A percentile compares a stretch with the other conserved stretches of the same genome.
Evolutionary conservation across 1,140 invertebrate species (phyloP).

Genomic region (Brachionus koreanus): DNA sequence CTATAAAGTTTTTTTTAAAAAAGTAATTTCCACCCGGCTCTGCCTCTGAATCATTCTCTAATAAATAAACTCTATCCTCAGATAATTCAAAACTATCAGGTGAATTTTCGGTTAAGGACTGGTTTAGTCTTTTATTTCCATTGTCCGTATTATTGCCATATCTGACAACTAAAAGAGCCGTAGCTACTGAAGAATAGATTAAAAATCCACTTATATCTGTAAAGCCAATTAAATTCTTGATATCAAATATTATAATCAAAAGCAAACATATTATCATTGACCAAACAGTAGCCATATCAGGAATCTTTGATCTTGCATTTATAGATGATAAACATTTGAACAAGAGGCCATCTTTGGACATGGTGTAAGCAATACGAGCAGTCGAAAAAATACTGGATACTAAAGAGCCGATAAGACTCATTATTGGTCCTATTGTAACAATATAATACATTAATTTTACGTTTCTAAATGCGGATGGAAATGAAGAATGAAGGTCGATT

Average conservation of each 20-base stretch:
- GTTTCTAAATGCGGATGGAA: conserved; percentile 30
- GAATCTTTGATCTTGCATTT: not conserved
- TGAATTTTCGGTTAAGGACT: not conserved
- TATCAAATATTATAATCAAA: conserved; percentile 12
- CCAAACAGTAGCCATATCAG: not conserved
- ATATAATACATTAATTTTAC: conserved; percentile 10
- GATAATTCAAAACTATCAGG: conserved; percentile 2
- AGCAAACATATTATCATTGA: conserved; percentile 19
- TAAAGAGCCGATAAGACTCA: conserved; percentile 13
- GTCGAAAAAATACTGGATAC: conserved; percentile 24
- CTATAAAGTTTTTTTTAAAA: not conserved
- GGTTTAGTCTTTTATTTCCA: not conserved
- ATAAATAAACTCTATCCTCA: conserved; percentile 9
- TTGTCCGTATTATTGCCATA: not conserved
- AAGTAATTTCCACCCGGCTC: not conserved
- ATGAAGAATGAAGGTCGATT: conserved; percentile 10
- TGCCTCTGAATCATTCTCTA: not conserved
- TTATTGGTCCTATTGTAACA: conserved; percentile 18
- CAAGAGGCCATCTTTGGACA: conserved; percentile 40
- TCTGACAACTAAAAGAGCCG: conserved; percentile 5
- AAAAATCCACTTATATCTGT: conserved; percentile 41
- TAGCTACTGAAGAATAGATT: conserved; percentile 9
- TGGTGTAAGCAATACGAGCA: conserved; percentile 25
- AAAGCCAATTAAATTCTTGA: conserved; percentile 33
- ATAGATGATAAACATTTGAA: conserved; percentile 23